Conservation (phyloP, 2,113 vertebrate species). For the Zosterops japonicus region DNA sequence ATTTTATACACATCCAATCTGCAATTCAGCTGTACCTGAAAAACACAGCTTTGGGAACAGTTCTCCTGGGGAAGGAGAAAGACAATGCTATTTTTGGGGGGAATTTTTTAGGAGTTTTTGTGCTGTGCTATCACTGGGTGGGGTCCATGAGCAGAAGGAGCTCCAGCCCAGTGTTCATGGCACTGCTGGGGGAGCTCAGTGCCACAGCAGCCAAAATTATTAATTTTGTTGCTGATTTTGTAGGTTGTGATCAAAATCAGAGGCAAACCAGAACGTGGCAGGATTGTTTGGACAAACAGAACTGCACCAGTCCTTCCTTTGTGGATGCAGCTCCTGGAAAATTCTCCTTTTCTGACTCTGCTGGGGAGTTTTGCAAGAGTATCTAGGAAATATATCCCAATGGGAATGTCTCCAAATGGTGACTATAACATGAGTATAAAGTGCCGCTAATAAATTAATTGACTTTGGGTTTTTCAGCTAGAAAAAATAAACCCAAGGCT, state of each 20-base stretch:
- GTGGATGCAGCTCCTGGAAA: not conserved
- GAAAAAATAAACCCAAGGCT: slow-evolving; percentile 39
- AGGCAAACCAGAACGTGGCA: not conserved
- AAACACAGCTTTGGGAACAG: not conserved
- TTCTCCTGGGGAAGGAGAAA: not conserved
- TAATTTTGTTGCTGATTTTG: not conserved
- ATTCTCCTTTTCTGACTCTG: not conserved
- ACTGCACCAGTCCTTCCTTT: not conserved
- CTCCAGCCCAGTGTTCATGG: not conserved
- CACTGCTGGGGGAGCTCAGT: not conserved
- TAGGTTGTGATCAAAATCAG: accelerated
- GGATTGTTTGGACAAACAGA: not conserved
- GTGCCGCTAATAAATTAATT: slow-evolving; percentile 22
- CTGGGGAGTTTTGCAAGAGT: not conserved
- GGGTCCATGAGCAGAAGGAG: not conserved
- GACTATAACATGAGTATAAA: not conserved
- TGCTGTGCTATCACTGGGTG: not conserved
- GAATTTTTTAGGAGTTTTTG: not conserved
- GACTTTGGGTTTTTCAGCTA: slow-evolving; percentile 32
- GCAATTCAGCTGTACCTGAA: not conserved
- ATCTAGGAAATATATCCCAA: not conserved
- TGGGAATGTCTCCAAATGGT: not conserved
- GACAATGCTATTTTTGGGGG: not conserved
- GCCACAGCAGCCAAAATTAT: not conserved
- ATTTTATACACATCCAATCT: not conserved